phyloP scores from a whole-genome alignment of 2,888 invertebrate genomes.

The Tetragonisca angustula region DNA sequence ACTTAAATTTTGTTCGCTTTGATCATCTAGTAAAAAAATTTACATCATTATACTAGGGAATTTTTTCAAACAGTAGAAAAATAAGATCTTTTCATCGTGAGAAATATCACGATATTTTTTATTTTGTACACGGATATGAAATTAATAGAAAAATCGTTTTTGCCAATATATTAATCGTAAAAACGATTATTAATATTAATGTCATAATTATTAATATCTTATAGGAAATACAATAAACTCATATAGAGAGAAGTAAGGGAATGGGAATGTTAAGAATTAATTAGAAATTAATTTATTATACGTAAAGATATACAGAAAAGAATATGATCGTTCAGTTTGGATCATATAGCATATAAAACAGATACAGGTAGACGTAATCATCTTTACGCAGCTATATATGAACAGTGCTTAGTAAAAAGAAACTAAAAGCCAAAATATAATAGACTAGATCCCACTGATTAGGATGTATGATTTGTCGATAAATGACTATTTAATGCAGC shows the following conservation, averaged over 20 bases:
- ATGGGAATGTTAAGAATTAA: constrained; percentile 43
- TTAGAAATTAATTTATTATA: constrained; percentile 71
- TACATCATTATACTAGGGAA: constrained; percentile 9
- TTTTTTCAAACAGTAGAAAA: background rate
- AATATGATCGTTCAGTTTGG: constrained; percentile 58
- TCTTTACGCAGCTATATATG: constrained; percentile 64
- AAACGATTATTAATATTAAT: no score
- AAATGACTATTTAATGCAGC: constrained; percentile 78
- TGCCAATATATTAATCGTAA: background rate
- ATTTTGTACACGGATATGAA: background rate
- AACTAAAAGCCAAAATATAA: constrained; percentile 64
- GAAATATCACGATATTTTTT: background rate
- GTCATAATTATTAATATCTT: background rate
- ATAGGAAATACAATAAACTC: no score
- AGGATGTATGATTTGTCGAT: constrained; percentile 78
- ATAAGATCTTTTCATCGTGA: background rate
- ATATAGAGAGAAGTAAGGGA: background rate
- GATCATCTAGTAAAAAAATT: background rate
- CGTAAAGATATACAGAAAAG: constrained; percentile 68
- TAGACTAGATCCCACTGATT: constrained; percentile 72
- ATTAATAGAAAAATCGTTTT: background rate
- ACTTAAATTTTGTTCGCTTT: background rate
- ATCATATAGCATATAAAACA: constrained; percentile 64
- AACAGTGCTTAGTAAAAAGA: constrained; percentile 66
- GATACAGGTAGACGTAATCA: constrained; percentile 55